A percentile compares a stretch with the other conserved stretches of the same genome.
Conservation (phyloP, 2,113 vertebrate genomes). For the Acrocephalus arundinaceus region DNA sequence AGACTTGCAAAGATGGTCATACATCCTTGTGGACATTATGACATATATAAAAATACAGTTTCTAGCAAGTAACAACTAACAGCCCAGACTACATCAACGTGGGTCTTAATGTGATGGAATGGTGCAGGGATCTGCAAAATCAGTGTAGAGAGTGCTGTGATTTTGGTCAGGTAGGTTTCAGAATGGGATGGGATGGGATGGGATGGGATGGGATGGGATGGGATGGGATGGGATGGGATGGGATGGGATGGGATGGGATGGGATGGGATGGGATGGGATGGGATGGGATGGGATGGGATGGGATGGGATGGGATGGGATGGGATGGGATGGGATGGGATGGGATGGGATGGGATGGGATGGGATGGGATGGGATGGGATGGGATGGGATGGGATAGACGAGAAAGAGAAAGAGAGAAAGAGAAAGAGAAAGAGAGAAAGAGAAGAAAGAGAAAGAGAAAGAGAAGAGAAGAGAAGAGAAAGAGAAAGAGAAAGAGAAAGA, state of each 20-base stretch:
- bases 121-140: not conserved
- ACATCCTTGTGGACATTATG: not conserved
- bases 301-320: fast-evolving
- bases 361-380: fast-evolving
- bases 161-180: not conserved
- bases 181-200: not conserved
- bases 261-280: fast-evolving
- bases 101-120: not conserved
- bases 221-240: fast-evolving
- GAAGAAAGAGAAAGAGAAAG: no score
- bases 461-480: no score
- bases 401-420: no score
- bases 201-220: fast-evolving
- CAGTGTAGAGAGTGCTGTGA: not conserved
- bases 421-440: no score
- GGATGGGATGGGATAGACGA: fast-evolving
- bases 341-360: fast-evolving
- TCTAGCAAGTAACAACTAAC: not conserved
- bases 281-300: fast-evolving
- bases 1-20: not conserved
- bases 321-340: fast-evolving
- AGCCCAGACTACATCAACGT: not conserved
- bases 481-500: no score
- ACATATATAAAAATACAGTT: not conserved
- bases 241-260: not conserved